Evolutionary conservation across 2,113 vertebrate genomes (phyloP), one percentile per base, ranked within the genome.

Genomic region (Xenopus laevis): DNA sequence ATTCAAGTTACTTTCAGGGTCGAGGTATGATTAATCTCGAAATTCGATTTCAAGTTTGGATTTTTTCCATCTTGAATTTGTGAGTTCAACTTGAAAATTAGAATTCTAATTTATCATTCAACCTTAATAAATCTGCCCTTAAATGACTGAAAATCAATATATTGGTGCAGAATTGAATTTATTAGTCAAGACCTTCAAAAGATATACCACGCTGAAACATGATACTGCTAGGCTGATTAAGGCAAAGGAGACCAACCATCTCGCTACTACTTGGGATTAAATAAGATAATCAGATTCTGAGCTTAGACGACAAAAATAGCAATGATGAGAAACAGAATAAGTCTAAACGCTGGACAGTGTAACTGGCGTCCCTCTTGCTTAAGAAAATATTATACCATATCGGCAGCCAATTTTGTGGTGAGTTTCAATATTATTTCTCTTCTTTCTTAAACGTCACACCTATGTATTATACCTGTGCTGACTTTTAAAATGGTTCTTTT

Each of bases 261-360:
- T 77, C 82, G 68, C 83, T 80, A 81, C 79, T 87, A 86, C 79
- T 82, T 78, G 78, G 91, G 94, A 93, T 96, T 96, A 96, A 84
- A 83, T 58, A 80, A 71, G 83, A 81, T 97, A 95, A 97, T 93
- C 92, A 88, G 89, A 94, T 92, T 92, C 86, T 82, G 80, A 84
- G 89, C 83, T 95, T 96, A 92, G 82, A 65, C 80, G 84, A 87
- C 88, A 80, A 85, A 91, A 93, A 94, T 94, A 95, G 94, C 84
- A 88, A 84, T 86, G 80, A 78, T 89, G 83, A 83, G 83, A 89
- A 91, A 85, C 89, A 83, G 92, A 93, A 84, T 88, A 82, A 90
- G 84, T 83, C 79, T 81, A 86, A 78, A 65, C 59, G 64, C 16
- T 80, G 77, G 81, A 79, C 68, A 70, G 47, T 6, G 1, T 61